Evolutionary conservation across 2,888 invertebrate genomes (phyloP), one percentile per base, ranked within the genome.

Genomic region (Hyles lineata): DNA sequence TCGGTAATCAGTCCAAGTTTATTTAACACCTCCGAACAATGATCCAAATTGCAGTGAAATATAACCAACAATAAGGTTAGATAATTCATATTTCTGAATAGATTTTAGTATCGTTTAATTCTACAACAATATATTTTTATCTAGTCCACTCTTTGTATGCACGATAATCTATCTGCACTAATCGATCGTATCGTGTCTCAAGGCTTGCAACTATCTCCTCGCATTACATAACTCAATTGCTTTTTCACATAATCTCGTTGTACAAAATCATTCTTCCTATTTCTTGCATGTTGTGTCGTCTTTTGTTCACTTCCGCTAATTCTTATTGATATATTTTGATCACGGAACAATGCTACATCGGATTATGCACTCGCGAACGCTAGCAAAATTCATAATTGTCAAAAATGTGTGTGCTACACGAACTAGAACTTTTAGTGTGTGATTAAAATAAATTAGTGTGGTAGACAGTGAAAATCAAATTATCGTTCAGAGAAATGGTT

Each of bases 211-310:
- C 89, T 91, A 89, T 90, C 90, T 87, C 87, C 86, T 83, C 86
- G 85, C 78, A 82, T 92, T 93, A 91, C 85, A 88, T 92, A 90
- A 92, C 89, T 83, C 85, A 92, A 92, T 91, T 89, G 87, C 87
- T 89, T 89, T 67, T 91, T 90, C 91, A 88, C 90, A 92, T 87
- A 89, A 85, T 82, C 87, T 86, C 86, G 87, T 87, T 86, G 86
- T 82, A 78, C 75, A 75, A 76, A 75, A 81, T 84, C 80, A 82
- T 85, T 89, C 92, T 92, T 93, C 91, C 91, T 91, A 83, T 80
- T 85, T 89, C 87, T 87, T 83, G 85, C 82, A 85, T 82, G 83
- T 79, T 80, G 79, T 73, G 76, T 72, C 75, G 82, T 76, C 75
- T 72, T 75, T 78, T 74, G 77, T 80, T 50, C 8, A 23, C 67